Base-by-base conservation (phyloP, 1,140 invertebrate genomes). In the Plodia interpunctella region DNA sequence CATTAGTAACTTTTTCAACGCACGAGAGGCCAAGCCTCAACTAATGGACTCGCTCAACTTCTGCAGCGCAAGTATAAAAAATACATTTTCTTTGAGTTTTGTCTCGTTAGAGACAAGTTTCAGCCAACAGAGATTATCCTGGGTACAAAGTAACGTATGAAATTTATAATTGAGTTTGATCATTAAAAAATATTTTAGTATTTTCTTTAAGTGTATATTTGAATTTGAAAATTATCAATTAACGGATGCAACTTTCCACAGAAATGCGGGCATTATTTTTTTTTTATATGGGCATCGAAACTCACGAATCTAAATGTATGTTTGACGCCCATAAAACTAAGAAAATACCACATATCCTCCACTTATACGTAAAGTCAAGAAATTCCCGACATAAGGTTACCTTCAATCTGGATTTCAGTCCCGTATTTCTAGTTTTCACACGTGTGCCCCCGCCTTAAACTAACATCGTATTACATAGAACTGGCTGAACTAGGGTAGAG, bases 1-100 rank as follows among this genome's bases (percentile, higher is more conserved):
- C 38, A 44, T 44, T 44, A 44, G 13, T 13, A 44, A 44, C 38
- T 44, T 44, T 44, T 44, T 44, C 38, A 44, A 44, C 38, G 38
- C 38, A 44, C 38, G 21, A 25, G 21, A 25, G 21, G 38, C 38
- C 38, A 10, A 10, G 13, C 38, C 38, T 44, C 38, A 15, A 44
- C 38, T 44, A 44, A 44, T 44, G 38, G 38, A 44, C 38, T 44
- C n/a, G 13, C 38, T 44, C 13, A 44, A 44, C 38, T 44, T 44
- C 38, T 44, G 38, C 38, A 44, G 4, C 38, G 38, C 15, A 44
- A 44, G 38, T 44, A 44, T 44, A 44, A 44, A 44, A 44, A 44
- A 44, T 44, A 44, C 38, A 15, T 44, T 44, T 44, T 44, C 38
- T 44, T 44, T 44, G 15, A 44, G 38, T 44, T 32, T 32, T 44